Evolutionary conservation across 2,797 vertebrate species (phyloP), one percentile per base, ranked within the genome.

Genomic region (Sebastes itinus): DNA sequence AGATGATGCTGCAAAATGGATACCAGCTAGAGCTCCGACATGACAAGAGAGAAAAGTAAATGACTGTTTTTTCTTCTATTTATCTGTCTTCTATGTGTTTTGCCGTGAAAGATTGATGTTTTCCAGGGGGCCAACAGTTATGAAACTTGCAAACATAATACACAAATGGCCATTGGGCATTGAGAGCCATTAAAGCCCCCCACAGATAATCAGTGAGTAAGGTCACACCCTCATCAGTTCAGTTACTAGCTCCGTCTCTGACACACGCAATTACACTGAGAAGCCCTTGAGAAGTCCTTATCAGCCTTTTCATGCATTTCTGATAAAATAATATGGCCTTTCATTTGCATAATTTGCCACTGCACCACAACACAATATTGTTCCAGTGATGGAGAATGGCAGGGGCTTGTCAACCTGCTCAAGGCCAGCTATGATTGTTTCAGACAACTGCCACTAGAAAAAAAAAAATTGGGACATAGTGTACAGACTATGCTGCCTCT

Each of bases 1-100:
- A 91, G 63, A 91, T 90, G 89, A 87, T 81, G 69, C 75, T 86
- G 72, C 74, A 89, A 88, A 90, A 86, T 86, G 64, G 72, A 87
- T 78, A 79, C 55, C n/a, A 75, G 81, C 68, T 67, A 56, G 56
- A 85, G 72, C 82, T 71, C 71, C 65, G 11, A 54, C 55, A 61
- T 80, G 35, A 84, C 56, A 64, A 23, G 30, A 52, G 14, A 73
- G 22, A 28, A 73, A 82, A 76, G 5, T 22, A 75, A 58, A 28
- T 27, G 5, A 32, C 56, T 55, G 28, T 71, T 52, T 69, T 30
- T 46, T 46, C 22, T 54, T 76, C 46, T 28, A 32, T 61, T 49
- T 42, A 38, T 64, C 69, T 52, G 58, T 35, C 6, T 66, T 46
- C 13, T 1, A 2, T 72, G 22, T 59, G 68, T 66, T 63, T 71